A percentile compares a stretch with the other conserved stretches of the same genome.
phyloP scores from a whole-genome alignment of 2,888 invertebrate genomes.

The Amblyjoppa fuscipennis region DNA sequence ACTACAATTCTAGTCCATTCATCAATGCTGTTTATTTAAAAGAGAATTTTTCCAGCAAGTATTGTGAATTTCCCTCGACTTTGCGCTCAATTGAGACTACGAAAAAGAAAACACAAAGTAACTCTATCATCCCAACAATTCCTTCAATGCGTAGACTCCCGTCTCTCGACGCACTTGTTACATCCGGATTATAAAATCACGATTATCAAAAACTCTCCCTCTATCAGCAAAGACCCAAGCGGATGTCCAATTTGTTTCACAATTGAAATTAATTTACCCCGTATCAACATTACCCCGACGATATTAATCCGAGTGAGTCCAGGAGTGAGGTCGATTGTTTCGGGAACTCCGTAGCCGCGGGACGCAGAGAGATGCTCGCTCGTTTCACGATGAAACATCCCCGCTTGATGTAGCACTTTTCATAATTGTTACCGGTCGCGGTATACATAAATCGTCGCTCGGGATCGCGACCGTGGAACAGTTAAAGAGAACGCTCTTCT shows the following conservation, averaged over 20 bases:
- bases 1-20: conserved; percentile 62
- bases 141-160: conserved; percentile 58
- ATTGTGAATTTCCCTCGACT: conserved; percentile 56
- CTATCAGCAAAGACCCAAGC: conserved; percentile 42
- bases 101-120: conserved; percentile 36
- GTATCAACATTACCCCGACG: not conserved
- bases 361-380: conserved; percentile 17
- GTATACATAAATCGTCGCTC: conserved; percentile 65
- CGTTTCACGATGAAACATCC: conserved; percentile 32
- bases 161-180: conserved; percentile 48
- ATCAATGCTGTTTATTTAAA: conserved; percentile 71
- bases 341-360: not conserved
- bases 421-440: conserved; percentile 78
- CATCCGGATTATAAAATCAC: conserved; percentile 55
- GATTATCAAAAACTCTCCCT: conserved; percentile 49
- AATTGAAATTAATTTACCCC: conserved; percentile 39
- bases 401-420: conserved; percentile 71
- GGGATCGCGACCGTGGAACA: conserved; percentile 32
- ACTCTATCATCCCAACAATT: conserved; percentile 55
- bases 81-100: conserved; percentile 16
- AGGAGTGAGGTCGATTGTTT: conserved; percentile 8
- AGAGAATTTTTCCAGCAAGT: conserved; percentile 52
- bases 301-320: not conserved
- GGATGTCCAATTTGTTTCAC: conserved; percentile 54
- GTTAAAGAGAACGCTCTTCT: conserved; percentile 46